Percentiles rank a stretch among this genome's conserved stretches.
These are phyloP conservation scores for Chydorus sphaericus DNA, from an alignment of 2,888 invertebrate species.

Conservation along the genomic window DNA sequence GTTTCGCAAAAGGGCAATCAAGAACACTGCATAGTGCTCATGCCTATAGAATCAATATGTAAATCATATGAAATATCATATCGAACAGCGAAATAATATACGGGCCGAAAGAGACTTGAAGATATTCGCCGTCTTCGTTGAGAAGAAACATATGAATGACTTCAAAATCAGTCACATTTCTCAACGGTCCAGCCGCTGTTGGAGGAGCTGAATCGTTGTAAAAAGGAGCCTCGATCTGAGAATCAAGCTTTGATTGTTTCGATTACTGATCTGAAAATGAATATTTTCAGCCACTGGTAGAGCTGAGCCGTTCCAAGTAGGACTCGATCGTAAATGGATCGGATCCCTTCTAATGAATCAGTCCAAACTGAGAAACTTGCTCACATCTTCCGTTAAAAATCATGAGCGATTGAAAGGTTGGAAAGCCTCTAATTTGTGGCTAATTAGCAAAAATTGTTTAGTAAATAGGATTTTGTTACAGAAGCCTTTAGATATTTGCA, in stretches of 20 bases:
- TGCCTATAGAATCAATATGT: too few species aligned
- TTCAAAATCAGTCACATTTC: conserved; percentile 31
- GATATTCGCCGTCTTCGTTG: conserved; percentile 31
- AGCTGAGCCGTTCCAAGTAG: not conserved
- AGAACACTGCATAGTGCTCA: not conserved
- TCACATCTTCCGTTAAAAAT: not conserved
- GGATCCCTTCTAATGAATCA: not conserved
- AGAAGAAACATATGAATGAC: conserved; percentile 38
- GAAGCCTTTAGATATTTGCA: too few species aligned
- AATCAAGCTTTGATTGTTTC: not conserved
- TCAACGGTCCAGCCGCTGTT: conserved; percentile 25
- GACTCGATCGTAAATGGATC: too few species aligned
- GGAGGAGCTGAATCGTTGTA: conserved; percentile 29
- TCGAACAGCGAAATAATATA: not conserved
- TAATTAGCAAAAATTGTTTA: too few species aligned
- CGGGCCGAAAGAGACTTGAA: conserved; percentile 36
- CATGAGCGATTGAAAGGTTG: not conserved
- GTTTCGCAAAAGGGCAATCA: too few species aligned
- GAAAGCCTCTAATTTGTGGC: not conserved
- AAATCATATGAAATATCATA: too few species aligned
- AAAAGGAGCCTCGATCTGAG: conserved; percentile 26
- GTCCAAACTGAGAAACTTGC: not conserved
- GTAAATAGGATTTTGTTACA: too few species aligned
- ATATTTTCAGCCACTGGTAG: not conserved
- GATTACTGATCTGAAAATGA: not conserved